These are phyloP conservation scores for Pocillopora verrucosa DNA, from an alignment of 64 coral and sea anemone species.

Conservation along the genomic window DNA sequence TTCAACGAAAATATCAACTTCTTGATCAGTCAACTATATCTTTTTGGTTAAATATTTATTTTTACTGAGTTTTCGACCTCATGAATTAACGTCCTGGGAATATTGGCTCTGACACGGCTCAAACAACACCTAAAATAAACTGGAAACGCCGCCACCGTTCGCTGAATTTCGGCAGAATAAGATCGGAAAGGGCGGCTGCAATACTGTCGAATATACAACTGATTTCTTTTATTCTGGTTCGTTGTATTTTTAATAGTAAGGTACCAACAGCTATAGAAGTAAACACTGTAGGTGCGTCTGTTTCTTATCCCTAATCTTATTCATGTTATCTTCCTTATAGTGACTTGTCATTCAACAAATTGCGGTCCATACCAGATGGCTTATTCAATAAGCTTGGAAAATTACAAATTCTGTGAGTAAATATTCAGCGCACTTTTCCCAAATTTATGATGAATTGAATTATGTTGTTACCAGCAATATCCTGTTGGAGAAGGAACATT, in stretches of 20 bases:
- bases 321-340: neutral
- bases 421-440: neutral
- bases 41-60: neutral
- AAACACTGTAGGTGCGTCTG: neutral
- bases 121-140: neutral
- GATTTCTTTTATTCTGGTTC: neutral
- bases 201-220: too few relatives aligned
- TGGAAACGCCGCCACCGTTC: too few relatives aligned
- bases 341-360: conserved; percentile 1
- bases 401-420: neutral
- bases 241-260: neutral
- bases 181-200: too few relatives aligned
- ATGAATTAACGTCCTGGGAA: too few relatives aligned
- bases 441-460: neutral
- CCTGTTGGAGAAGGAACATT: neutral
- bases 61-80: neutral
- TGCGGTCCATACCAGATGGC: neutral
- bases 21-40: neutral
- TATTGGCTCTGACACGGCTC: neutral
- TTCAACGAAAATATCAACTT: conserved; percentile 12
- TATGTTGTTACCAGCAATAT: neutral
- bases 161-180: too few relatives aligned
- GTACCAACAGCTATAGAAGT: neutral
- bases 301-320: neutral
- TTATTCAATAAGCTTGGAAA: neutral